These are phyloP conservation scores for Kradibia gibbosae DNA, from an alignment of 1,140 invertebrate genomes.

Conservation along the genomic window DNA sequence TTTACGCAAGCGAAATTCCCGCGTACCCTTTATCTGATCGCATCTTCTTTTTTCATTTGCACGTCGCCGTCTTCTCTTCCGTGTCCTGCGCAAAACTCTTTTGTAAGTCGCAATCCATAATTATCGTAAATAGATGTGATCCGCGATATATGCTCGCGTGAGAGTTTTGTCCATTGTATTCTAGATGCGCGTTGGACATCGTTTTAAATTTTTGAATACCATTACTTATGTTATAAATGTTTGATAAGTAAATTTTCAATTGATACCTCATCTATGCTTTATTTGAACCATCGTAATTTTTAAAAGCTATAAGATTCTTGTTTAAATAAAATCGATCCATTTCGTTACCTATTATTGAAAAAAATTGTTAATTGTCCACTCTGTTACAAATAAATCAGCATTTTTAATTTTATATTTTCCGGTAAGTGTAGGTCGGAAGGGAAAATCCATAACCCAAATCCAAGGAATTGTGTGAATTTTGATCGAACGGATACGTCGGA, in stretches of 20 bases:
- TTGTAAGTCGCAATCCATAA: slow-evolving; percentile 22
- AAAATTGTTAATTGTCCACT: too few species aligned
- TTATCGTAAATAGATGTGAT: slow-evolving; percentile 17
- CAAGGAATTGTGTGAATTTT: too few species aligned
- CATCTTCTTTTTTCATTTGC: slow-evolving; percentile 57
- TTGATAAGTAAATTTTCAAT: slow-evolving; percentile 4
- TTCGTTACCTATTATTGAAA: too few species aligned
- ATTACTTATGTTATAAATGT: not conserved
- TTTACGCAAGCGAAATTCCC: slow-evolving; percentile 57
- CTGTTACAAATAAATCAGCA: too few species aligned
- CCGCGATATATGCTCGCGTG: not conserved
- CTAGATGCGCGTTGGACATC: not conserved
- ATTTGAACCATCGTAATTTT: not conserved
- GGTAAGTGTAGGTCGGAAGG: too few species aligned
- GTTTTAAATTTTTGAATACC: not conserved
- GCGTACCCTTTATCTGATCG: slow-evolving; percentile 65
- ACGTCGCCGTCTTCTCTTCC: slow-evolving; percentile 40
- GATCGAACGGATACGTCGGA: too few species aligned
- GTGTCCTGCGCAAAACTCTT: slow-evolving; percentile 45
- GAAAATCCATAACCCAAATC: too few species aligned
- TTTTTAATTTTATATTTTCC: too few species aligned
- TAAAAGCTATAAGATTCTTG: not conserved
- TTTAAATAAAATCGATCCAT: not conserved
- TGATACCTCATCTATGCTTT: not conserved
- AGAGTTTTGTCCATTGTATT: slow-evolving; percentile 22